Conservation (phyloP, 30 jellyfish, hydroid and myxozoan genomes). For the Hydra vulgaris region DNA sequence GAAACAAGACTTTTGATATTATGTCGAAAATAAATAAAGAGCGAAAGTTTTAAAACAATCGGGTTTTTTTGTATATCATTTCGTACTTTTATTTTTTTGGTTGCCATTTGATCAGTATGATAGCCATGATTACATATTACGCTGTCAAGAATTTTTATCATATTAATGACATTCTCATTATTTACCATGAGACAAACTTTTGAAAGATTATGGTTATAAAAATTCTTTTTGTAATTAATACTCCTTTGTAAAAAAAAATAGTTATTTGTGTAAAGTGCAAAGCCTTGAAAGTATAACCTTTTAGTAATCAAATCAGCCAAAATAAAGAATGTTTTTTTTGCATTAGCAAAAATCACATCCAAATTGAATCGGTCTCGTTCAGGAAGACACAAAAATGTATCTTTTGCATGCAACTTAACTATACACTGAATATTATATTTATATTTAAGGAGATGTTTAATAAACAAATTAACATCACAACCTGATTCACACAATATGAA, state of each 20-base stretch:
- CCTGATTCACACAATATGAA: neutral
- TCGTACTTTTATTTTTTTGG: too few relatives aligned
- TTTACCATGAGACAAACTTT: too few relatives aligned
- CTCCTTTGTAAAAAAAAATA: neutral
- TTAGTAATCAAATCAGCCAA: neutral
- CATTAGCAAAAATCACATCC: neutral
- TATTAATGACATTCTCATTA: too few relatives aligned
- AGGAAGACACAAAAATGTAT: neutral
- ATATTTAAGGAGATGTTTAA: neutral
- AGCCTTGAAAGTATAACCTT: neutral
- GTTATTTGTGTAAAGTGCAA: neutral
- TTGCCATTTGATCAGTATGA: too few relatives aligned
- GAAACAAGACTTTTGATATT: too few relatives aligned
- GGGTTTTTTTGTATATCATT: too few relatives aligned
- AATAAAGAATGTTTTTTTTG: neutral
- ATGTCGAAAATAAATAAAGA: too few relatives aligned
- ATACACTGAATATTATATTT: too few relatives aligned
- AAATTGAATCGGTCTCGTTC: neutral
- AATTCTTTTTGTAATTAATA: neutral
- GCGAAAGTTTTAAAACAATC: too few relatives aligned
- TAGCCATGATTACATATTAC: too few relatives aligned
- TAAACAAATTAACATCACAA: neutral
- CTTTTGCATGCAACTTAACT: neutral
- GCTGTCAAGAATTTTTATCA: too few relatives aligned
- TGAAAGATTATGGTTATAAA: too few relatives aligned